Conservation (phyloP, 2,888 invertebrate species). For the Nomada fabriciana region DNA sequence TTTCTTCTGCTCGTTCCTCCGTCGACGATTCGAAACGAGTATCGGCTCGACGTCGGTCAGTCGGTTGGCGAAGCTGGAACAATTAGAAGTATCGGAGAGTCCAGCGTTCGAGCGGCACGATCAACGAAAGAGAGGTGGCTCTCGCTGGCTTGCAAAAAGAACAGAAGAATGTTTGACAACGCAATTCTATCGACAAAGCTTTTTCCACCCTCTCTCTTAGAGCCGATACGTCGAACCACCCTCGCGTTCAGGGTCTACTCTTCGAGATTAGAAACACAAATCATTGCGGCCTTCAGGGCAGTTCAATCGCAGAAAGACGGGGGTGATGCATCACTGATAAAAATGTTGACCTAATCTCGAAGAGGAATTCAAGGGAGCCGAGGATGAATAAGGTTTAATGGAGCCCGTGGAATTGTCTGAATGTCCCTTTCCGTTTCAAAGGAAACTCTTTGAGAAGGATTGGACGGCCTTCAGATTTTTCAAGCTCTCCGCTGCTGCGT, state of each 20-base stretch:
- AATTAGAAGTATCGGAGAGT: conserved; percentile 13
- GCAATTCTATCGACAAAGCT: conserved; percentile 13
- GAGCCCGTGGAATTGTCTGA: not conserved
- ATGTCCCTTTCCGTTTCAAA: not conserved
- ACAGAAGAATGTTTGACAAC: conserved; percentile 15
- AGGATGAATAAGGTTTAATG: not conserved
- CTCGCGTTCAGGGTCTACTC: not conserved
- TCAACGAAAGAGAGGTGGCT: not conserved
- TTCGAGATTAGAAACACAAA: conserved; percentile 26
- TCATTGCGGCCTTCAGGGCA: not conserved
- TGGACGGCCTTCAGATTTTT: not conserved
- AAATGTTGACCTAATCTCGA: conserved; percentile 9
- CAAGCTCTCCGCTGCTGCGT: not conserved
- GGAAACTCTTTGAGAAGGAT: not conserved
- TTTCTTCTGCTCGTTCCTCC: conserved; percentile 1
- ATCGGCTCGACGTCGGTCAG: not conserved
- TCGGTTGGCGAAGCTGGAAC: not conserved
- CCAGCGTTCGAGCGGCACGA: not conserved
- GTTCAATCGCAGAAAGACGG: not conserved
- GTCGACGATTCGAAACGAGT: conserved; percentile 7
- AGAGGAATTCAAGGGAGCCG: not conserved
- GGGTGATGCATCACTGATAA: conserved; percentile 4
- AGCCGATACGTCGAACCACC: conserved; percentile 18
- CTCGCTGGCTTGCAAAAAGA: not conserved
- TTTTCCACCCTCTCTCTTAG: not conserved